phyloP scores from a whole-genome alignment of 2,113 vertebrate genomes.

The Barbus barbus region DNA sequence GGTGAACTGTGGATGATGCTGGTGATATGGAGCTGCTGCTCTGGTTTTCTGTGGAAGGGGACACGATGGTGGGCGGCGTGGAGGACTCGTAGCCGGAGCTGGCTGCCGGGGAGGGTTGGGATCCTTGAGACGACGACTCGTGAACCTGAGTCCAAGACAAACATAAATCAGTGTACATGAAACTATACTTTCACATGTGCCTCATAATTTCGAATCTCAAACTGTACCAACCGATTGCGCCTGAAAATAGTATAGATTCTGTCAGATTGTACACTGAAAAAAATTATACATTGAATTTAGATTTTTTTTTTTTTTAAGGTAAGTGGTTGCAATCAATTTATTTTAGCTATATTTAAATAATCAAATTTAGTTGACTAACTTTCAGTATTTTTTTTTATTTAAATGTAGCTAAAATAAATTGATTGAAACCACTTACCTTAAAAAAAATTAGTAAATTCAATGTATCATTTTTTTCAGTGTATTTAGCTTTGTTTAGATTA shows the following conservation, averaged over 20 bases:
- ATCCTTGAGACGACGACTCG: slow-evolving; percentile 89
- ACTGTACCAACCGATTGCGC: background rate
- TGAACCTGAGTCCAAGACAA: slow-evolving; percentile 82
- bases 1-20: slow-evolving; percentile 93
- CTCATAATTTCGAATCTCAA: background rate
- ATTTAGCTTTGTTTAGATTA: background rate
- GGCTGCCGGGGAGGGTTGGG: slow-evolving; percentile 96
- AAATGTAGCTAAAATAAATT: too few relatives aligned
- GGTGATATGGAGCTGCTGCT: slow-evolving; percentile 96
- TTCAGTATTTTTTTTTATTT: too few relatives aligned
- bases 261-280: too few relatives aligned
- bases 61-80: slow-evolving; percentile 98
- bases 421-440: too few relatives aligned
- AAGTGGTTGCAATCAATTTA: too few relatives aligned
- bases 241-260: background rate
- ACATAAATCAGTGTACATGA: background rate
- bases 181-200: background rate
- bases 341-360: too few relatives aligned
- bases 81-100: slow-evolving; percentile 99
- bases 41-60: slow-evolving; percentile 98
- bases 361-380: too few relatives aligned
- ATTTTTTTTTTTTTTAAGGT: too few relatives aligned
- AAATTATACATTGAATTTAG: background rate
- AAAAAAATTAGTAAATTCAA: too few relatives aligned
- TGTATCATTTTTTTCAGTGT: too few relatives aligned